Base-by-base conservation (phyloP, 2,113 vertebrate species). In the Craseonycteris thonglongyai region DNA sequence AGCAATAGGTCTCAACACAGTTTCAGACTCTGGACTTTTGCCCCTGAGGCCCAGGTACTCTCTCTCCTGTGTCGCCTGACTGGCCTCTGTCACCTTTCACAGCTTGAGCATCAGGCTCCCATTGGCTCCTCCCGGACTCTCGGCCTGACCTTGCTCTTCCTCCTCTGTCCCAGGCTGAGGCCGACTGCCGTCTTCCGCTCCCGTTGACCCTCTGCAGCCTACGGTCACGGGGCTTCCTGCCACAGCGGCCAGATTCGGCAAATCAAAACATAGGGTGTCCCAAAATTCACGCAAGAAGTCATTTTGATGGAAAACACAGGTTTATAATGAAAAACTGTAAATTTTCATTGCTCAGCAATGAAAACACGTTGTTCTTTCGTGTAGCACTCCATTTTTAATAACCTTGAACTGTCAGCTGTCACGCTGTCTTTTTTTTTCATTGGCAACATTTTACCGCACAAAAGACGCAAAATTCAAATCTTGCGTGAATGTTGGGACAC, bases 1-100 rank as follows among this genome's bases (percentile, higher is more conserved):
- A n/a, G n/a, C n/a, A n/a, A n/a, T n/a, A n/a, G n/a, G n/a, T n/a
- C n/a, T n/a, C n/a, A n/a, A n/a, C n/a, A n/a, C 21, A 35, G 3
- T n/a, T 24, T 59, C 38, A 2, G 54, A 56, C 26, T 8, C 15
- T 8, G 45, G 65, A 33, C 33, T 56, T 86, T 47, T 38, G 81
- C 35, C 11, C 4, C 0, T 0, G 2, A 69, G 72, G 40, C 80
- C 33, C 11, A 2, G 5, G 40, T 8, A 35, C 35, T 47, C 26
- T 42, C 12, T 38, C 75, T 45, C 35, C 18, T 6, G 24, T 38
- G 54, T 28, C 30, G 16, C 69, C 51, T 15, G 10, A 10, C 13
- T 1, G 7, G 45, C 38, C 49, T 42, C 40, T 72, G 33, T 16
- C 56, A 24, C 28, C 49, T 35, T 51, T 74, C 18, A n/a, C 2